These are phyloP conservation scores for Drosophila leontia DNA, from an alignment of 1,140 invertebrate genomes.

Conservation along the genomic window DNA sequence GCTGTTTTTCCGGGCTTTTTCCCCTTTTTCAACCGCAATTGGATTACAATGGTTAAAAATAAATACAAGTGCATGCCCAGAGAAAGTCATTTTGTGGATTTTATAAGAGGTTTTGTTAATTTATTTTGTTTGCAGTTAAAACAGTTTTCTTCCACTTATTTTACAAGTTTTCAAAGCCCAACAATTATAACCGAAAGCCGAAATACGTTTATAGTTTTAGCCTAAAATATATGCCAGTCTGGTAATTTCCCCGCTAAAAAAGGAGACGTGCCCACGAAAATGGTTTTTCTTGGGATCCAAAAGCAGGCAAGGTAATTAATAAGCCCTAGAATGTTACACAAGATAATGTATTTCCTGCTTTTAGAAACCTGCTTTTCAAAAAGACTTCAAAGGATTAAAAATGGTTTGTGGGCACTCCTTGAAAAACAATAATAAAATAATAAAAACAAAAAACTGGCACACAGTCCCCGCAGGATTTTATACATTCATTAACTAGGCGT, in stretches of 20 bases:
- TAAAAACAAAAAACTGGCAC: conserved; percentile 52
- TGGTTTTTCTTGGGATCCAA: not conserved
- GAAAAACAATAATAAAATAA: conserved; percentile 25
- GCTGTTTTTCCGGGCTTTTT: conserved; percentile 25
- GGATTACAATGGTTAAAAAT: conserved; percentile 41
- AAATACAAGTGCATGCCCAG: not conserved
- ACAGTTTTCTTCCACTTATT: conserved; percentile 43
- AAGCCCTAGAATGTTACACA: not conserved
- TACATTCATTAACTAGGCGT: conserved; percentile 19
- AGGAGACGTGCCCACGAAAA: not conserved
- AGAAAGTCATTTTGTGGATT: conserved; percentile 9
- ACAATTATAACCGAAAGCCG: conserved; percentile 72
- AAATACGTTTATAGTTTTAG: conserved; percentile 34
- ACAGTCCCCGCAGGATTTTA: conserved; percentile 30
- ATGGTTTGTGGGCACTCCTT: not conserved
- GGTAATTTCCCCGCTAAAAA: conserved; percentile 43
- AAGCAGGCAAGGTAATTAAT: not conserved
- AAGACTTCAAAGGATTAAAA: too few relatives aligned
- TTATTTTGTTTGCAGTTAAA: conserved; percentile 56
- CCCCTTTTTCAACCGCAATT: not conserved
- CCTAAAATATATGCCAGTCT: conserved; percentile 65
- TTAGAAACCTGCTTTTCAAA: not conserved
- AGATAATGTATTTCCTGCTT: too few relatives aligned
- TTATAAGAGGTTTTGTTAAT: conserved; percentile 50
- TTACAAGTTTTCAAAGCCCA: conserved; percentile 61